Evolutionary conservation across 2,797 vertebrate genomes (phyloP).

Genomic region (Gouania willdenowi): DNA sequence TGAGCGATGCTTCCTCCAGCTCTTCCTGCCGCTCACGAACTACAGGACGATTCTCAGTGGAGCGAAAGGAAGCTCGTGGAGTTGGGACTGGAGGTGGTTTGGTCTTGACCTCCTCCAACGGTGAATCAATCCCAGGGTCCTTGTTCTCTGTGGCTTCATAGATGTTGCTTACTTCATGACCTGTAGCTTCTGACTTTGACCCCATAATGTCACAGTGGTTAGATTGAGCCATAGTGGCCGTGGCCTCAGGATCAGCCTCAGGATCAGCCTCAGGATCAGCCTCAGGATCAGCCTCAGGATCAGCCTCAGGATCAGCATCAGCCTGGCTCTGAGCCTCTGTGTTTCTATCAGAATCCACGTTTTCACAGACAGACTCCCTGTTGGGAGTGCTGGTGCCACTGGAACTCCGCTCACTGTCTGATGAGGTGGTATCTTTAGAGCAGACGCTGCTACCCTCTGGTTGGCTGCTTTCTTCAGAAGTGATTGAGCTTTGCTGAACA

Average conservation of each 20-base stretch:
- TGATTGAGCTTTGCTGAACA: conserved; percentile 4
- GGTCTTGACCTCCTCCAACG: conserved; percentile 8
- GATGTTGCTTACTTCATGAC: conserved; percentile 20
- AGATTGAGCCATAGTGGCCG: conserved; percentile 14
- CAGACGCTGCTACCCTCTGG: conserved; percentile 12
- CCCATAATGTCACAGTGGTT: conserved; percentile 43
- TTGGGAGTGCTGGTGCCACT: conserved; percentile 50
- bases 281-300: too few relatives aligned
- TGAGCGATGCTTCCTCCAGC: neutral
- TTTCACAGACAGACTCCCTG: conserved; percentile 50
- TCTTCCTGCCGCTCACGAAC: conserved; percentile 5
- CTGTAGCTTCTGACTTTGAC: conserved; percentile 19
- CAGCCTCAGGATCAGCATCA: conserved; percentile 8
- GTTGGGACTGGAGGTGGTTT: conserved; percentile 49
- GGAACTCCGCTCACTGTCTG: conserved; percentile 66
- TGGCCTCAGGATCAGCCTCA: too few relatives aligned
- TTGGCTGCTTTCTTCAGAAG: conserved; percentile 16
- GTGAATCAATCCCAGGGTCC: conserved; percentile 3
- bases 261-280: too few relatives aligned
- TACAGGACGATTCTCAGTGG: conserved; percentile 1
- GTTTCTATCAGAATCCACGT: conserved; percentile 30
- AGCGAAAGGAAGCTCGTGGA: conserved; percentile 48
- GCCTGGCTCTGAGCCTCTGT: conserved; percentile 17
- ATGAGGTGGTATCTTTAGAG: conserved; percentile 41
- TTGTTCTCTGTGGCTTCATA: conserved; percentile 16